These are phyloP conservation scores for Mechanitis mazaeus DNA, from an alignment of 2,888 invertebrate genomes.

Conservation along the genomic window DNA sequence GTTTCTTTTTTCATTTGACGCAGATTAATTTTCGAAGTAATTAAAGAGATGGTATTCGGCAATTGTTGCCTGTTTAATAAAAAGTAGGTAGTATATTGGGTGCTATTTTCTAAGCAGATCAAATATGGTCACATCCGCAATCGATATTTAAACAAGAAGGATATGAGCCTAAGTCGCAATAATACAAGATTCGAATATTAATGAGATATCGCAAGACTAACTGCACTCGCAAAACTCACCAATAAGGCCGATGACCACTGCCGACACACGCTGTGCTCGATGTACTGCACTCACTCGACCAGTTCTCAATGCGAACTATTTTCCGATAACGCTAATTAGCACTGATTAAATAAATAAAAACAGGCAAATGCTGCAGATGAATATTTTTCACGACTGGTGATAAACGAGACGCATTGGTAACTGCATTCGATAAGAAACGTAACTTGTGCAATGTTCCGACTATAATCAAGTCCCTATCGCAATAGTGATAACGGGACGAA, in stretches of 20 bases:
- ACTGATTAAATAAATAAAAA: conserved; percentile 28
- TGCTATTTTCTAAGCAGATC: too few relatives aligned
- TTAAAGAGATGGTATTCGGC: too few relatives aligned
- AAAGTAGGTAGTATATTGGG: too few relatives aligned
- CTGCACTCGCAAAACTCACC: conserved; percentile 74
- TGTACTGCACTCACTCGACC: conserved; percentile 42
- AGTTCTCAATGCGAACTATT: conserved; percentile 43
- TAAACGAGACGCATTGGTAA: conserved; percentile 50
- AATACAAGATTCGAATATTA: conserved; percentile 69
- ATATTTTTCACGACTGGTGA: conserved; percentile 45
- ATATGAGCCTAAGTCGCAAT: conserved; percentile 58
- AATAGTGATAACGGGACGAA: conserved; percentile 56
- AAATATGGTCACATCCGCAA: conserved; percentile 16
- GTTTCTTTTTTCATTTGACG: not conserved
- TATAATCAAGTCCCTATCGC: conserved; percentile 59
- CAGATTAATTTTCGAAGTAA: too few relatives aligned
- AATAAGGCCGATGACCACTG: conserved; percentile 71
- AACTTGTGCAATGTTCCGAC: conserved; percentile 53
- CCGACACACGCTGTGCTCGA: conserved; percentile 44
- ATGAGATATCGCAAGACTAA: conserved; percentile 68
- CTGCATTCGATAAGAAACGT: conserved; percentile 62
- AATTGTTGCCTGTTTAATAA: too few relatives aligned
- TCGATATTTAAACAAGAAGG: conserved; percentile 36
- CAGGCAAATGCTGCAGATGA: conserved; percentile 23
- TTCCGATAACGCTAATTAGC: conserved; percentile 37